Evolutionary conservation across 2,888 invertebrate genomes (phyloP).

Genomic region (Hartigia nigra): DNA sequence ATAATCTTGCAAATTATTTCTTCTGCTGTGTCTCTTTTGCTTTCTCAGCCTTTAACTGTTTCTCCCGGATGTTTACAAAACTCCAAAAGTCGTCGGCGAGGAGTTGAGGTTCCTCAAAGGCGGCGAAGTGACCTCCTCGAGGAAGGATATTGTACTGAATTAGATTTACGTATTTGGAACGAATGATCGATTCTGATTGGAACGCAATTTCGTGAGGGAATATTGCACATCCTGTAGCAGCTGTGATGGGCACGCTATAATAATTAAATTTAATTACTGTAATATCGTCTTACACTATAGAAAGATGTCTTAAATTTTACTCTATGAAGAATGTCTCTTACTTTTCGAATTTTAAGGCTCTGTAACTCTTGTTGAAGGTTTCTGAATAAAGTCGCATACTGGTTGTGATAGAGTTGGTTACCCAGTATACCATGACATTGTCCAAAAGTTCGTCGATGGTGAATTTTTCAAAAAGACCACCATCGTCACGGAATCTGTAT

Average conservation of each 20-base stretch:
- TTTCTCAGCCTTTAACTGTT: constrained; percentile 22
- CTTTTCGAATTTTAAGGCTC: constrained; percentile 58
- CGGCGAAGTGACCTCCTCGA: constrained; percentile 88
- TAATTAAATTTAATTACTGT: background rate
- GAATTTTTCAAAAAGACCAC: constrained; percentile 75
- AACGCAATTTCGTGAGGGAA: constrained; percentile 78
- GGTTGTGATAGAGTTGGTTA: constrained; percentile 77
- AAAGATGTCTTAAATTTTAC: background rate
- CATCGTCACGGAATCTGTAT: constrained; percentile 70
- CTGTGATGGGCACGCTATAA: constrained; percentile 73
- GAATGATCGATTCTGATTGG: constrained; percentile 71
- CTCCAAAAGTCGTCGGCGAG: constrained; percentile 78
- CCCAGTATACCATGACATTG: constrained; percentile 87
- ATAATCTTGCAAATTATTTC: background rate
- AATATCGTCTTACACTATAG: background rate
- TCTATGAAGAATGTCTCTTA: constrained; percentile 52
- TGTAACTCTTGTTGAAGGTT: constrained; percentile 61
- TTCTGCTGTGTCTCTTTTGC: background rate
- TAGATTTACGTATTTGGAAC: constrained; percentile 74
- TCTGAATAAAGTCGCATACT: constrained; percentile 83
- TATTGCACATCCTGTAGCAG: constrained; percentile 80
- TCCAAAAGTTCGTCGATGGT: constrained; percentile 79
- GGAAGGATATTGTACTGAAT: constrained; percentile 75
- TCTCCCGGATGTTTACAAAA: constrained; percentile 67
- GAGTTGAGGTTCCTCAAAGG: constrained; percentile 80